A percentile compares a stretch with the other conserved stretches of the same genome.
Conservation (phyloP, 2,113 vertebrate genomes). For the Sprattus sprattus region DNA sequence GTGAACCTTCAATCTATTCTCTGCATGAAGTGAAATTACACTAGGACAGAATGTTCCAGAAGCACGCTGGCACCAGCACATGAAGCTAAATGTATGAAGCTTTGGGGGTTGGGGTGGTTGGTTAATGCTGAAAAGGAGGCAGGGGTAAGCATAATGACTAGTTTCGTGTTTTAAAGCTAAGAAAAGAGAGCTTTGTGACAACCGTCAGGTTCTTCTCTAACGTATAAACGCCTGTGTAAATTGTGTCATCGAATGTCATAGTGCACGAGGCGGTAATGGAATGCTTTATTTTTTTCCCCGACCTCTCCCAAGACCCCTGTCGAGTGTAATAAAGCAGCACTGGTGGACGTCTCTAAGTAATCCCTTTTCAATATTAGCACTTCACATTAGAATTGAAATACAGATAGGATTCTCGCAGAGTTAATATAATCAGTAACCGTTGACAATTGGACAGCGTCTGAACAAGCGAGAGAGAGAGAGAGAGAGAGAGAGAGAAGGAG, state of each 20-base stretch:
- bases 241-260: background rate
- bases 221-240: background rate
- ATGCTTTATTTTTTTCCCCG: background rate
- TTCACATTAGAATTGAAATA: conserved; percentile 34
- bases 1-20: background rate
- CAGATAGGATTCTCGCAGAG: conserved; percentile 30
- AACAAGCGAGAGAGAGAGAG: background rate
- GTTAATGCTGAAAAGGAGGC: background rate
- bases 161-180: no score
- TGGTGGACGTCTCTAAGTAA: conserved; percentile 2
- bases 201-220: background rate
- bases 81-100: background rate
- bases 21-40: background rate
- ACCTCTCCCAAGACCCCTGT: background rate
- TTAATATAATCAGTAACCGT: conserved; percentile 26
- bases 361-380: conserved; percentile 35
- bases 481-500: background rate
- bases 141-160: background rate
- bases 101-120: background rate
- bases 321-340: background rate
- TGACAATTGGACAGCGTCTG: conserved; percentile 15
- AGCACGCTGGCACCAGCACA: background rate
- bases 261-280: background rate
- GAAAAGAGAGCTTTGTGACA: background rate
- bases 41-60: background rate